Base-by-base conservation (phyloP, 2,113 vertebrate genomes). In the Bostrychus sinensis region DNA sequence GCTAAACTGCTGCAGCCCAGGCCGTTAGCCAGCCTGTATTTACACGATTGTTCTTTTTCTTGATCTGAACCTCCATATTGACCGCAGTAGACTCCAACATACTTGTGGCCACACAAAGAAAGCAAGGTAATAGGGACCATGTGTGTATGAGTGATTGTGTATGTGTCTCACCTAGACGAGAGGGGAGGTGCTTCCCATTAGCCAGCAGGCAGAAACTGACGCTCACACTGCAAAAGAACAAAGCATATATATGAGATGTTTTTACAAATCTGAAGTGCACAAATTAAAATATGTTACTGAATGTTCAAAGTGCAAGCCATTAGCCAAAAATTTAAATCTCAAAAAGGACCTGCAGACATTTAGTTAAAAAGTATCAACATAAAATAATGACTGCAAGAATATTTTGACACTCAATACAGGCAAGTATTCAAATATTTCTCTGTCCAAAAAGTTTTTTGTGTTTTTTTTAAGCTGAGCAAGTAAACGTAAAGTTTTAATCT, bases 141-240 rank as follows among this genome's bases (percentile, higher is more conserved):
- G 19, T 87, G 80, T 83, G 81, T 56, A 73, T 75, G 42, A 56
- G 62, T 43, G 62, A 67, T 69, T 41, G 69, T 62, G 69, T 72
- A 63, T 30, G 25, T 37, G 38, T 69, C 92, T 95, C 68, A 96
- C 95, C 94, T 70, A 96, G 91, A 70, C 88, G 74, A 74, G 92
- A 83, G 42, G 94, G 94, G 71, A 96, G 92, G 11, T 96, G 94
- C 70, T 93, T 95, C 68, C 95, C 95, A 78, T 92, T 91, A 75
- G 94, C 94, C 59, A 92, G 91, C 75, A 96, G 90, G 81, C 95
- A 96, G 91, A 94, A 96, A 84, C 91, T 91, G 57, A 96, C 86
- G 89, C 92, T 95, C 88, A 94, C 92, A 78, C 95, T 96, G 85
- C 32, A 81, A 45, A 30, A 57, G 46, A 50, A 48, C 82, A 7